Evolutionary conservation across 2,888 invertebrate species (phyloP), one percentile per base, ranked within the genome.

Genomic region (Drosophila paucipuncta): DNA sequence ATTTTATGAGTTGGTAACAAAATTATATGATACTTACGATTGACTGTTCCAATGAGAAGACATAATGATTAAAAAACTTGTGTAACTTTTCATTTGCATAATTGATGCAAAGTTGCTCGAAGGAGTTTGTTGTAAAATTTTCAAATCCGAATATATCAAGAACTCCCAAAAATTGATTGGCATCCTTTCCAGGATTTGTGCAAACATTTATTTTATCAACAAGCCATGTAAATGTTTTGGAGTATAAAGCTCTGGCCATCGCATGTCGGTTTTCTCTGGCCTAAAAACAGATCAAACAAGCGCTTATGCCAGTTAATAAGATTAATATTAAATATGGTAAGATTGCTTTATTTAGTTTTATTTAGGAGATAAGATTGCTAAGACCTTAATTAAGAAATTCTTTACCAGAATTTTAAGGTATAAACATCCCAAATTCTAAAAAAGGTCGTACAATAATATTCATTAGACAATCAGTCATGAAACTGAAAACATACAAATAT

Each of bases 11-110:
- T 37, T 30, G 5, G 0, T 22, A 49, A 6, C 10, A 35, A 18
- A 35, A 16, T 16, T 25, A 2, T 4, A 10, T 9, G 3, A 22
- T 57, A 95, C 97, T 96, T 94, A 98, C 98, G 92, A 97, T 96
- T 94, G 98, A 97, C 93, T 98, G 98, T 93, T 99, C 98, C 80
- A 98, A 92, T 1, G 98, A 97, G 91, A 99, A 98, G 33, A 99
- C 98, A 91, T 98, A 98, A 92, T 98, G 98, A 94, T 98, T 98
- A 94, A 99, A 99, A 94, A 98, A 98, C 94, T 97, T 97, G 92
- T 98, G 98, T 41, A 98, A 94, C 92, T 98, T 98, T 93, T 98
- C 98, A 92, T 98, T 98, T 0, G 98, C 97, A 93, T 98, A 98
- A 94, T 98, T 98, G 79, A 98, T 98, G 92, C 98, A 98, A 16